These are phyloP conservation scores for Bombus haemorrhoidalis DNA, from an alignment of 1,140 invertebrate species.

Conservation along the genomic window DNA sequence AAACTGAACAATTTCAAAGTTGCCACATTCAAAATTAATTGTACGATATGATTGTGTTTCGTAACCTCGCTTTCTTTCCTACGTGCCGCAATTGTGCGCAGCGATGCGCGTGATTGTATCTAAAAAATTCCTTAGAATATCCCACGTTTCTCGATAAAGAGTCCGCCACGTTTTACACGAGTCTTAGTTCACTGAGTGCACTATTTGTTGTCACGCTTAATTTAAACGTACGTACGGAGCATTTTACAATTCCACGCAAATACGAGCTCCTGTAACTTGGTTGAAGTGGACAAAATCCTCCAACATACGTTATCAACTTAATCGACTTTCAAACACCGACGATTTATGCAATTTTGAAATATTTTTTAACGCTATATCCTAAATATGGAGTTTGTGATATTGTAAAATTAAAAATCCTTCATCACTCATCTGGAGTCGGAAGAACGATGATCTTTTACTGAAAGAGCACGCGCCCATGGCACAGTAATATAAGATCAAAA, in stretches of 20 bases:
- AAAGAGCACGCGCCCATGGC: not conserved
- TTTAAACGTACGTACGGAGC: not conserved
- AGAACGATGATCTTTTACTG: not conserved
- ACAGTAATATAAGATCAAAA: not conserved
- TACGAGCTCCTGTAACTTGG: not conserved
- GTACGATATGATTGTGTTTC: not conserved
- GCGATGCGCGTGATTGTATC: not conserved
- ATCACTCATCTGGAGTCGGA: too few relatives aligned
- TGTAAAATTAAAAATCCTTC: too few relatives aligned
- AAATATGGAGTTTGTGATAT: too few relatives aligned
- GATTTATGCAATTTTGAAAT: too few relatives aligned
- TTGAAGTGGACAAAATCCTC: not conserved
- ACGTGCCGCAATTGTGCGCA: not conserved
- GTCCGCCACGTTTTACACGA: not conserved
- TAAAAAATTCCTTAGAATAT: not conserved
- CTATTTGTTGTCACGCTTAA: not conserved
- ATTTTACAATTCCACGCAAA: not conserved
- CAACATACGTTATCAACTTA: not conserved
- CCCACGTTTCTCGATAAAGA: not conserved
- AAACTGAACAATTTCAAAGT: not conserved
- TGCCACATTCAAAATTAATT: not conserved
- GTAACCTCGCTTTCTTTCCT: not conserved
- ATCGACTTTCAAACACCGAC: not conserved
- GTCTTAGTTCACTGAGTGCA: not conserved
- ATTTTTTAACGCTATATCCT: too few relatives aligned